phyloP scores from a whole-genome alignment of 2,888 invertebrate genomes.

The Athrips mouffetella region DNA sequence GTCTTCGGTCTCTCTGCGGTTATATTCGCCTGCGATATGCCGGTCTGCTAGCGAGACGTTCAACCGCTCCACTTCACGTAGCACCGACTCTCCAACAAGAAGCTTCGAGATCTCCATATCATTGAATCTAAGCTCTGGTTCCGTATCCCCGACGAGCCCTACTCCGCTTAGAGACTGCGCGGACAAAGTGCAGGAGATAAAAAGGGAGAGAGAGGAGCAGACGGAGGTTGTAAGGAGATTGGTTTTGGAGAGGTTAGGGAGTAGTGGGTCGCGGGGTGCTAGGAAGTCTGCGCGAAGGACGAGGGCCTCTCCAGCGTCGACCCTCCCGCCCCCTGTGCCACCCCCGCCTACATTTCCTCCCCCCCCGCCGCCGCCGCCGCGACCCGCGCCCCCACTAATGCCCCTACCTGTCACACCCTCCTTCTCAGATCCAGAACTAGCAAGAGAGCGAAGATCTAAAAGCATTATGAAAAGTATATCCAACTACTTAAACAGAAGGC shows the following conservation, averaged over 20 bases:
- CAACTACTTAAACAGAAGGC: constrained; percentile 88
- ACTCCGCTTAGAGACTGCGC: constrained; percentile 47
- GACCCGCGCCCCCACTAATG: constrained; percentile 42
- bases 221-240: constrained; percentile 90
- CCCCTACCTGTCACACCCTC: constrained; percentile 61
- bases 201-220: constrained; percentile 88
- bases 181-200: constrained; percentile 85
- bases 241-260: constrained; percentile 86
- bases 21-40: constrained; percentile 66
- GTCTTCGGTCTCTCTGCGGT: constrained; percentile 42
- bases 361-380: constrained; percentile 34
- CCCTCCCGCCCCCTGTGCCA: constrained; percentile 31
- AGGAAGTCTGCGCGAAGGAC: constrained; percentile 41
- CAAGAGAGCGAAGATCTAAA: constrained; percentile 82
- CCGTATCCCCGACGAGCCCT: constrained; percentile 54
- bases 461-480: constrained; percentile 91
- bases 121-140: constrained; percentile 47
- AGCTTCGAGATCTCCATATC: constrained; percentile 45
- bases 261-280: constrained; percentile 35
- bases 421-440: constrained; percentile 79
- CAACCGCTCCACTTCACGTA: constrained; percentile 44
- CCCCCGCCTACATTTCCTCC: constrained; percentile 37
- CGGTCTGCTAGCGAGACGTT: constrained; percentile 69
- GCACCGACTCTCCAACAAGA: constrained; percentile 43
- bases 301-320: constrained; percentile 46